Evolutionary conservation across 2,888 invertebrate species (phyloP).

Genomic region (Zeuzera pyrina): DNA sequence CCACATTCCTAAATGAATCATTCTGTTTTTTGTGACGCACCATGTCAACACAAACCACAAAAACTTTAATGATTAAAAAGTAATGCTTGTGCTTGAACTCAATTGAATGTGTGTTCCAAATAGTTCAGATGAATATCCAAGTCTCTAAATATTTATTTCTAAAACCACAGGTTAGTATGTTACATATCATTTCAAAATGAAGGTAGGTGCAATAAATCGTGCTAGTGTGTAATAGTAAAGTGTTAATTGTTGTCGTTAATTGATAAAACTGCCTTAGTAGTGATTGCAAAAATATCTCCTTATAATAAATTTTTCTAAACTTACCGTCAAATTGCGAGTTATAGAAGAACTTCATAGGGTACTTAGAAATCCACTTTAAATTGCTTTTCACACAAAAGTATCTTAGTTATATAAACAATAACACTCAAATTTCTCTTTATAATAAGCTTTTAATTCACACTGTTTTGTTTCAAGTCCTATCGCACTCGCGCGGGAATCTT

Average conservation of each 20-base stretch:
- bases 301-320: too few species aligned
- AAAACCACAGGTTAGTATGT: too few species aligned
- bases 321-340: slow-evolving; percentile 34
- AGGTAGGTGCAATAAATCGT: too few species aligned
- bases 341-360: slow-evolving; percentile 3
- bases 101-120: too few species aligned
- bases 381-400: slow-evolving; percentile 31
- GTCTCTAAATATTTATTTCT: too few species aligned
- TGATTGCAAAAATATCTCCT: too few species aligned
- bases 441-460: slow-evolving; percentile 44
- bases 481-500: slow-evolving; percentile 48
- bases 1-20: slow-evolving; percentile 41
- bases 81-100: too few species aligned
- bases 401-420: slow-evolving; percentile 39
- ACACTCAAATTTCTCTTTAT: slow-evolving; percentile 45
- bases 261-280: too few species aligned
- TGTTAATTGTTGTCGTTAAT: too few species aligned
- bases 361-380: slow-evolving; percentile 22
- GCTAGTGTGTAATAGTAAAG: too few species aligned
- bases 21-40: slow-evolving; percentile 36
- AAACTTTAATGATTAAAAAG: neutral
- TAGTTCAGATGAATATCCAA: too few species aligned
- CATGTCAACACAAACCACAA: neutral
- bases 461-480: slow-evolving; percentile 45
- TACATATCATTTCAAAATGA: too few species aligned